Evolutionary conservation across 2,888 invertebrate species (phyloP).

Genomic region (Plemyria rubiginata): DNA sequence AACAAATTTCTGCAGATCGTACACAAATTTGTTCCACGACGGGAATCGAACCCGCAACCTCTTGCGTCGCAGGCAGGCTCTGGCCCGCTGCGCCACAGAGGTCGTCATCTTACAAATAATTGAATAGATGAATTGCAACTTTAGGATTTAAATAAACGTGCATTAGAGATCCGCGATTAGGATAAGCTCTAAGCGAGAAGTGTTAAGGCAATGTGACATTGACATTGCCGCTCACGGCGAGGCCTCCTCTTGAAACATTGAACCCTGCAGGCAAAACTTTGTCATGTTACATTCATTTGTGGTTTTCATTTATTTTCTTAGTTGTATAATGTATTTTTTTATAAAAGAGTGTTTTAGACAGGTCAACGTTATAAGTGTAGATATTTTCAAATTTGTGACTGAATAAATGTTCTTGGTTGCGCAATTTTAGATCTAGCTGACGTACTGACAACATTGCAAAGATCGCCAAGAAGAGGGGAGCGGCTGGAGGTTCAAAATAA

Average conservation of each 20-base stretch:
- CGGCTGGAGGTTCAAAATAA: too few species aligned
- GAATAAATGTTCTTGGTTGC: too few species aligned
- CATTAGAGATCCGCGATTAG: slow-evolving; percentile 8
- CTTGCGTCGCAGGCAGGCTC: too few species aligned
- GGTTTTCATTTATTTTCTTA: neutral
- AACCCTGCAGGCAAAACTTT: slow-evolving; percentile 59
- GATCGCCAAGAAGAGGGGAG: too few species aligned
- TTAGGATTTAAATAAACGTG: slow-evolving; percentile 18
- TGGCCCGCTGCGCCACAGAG: too few species aligned
- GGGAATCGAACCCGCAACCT: too few species aligned
- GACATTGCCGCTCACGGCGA: slow-evolving; percentile 63
- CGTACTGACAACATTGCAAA: too few species aligned
- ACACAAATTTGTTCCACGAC: too few species aligned
- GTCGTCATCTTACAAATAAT: too few species aligned
- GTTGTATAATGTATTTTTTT: slow-evolving; percentile 1
- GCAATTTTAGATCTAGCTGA: too few species aligned
- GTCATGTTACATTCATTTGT: slow-evolving; percentile 45
- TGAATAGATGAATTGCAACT: slow-evolving; percentile 1
- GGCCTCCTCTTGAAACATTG: slow-evolving; percentile 60
- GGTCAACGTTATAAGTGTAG: neutral
- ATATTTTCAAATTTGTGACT: too few species aligned
- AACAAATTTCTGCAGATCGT: too few species aligned
- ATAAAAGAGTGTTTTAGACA: slow-evolving; percentile 13
- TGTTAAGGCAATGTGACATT: slow-evolving; percentile 68
- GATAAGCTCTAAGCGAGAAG: slow-evolving; percentile 13